Conservation (phyloP, 2,113 vertebrate species). For the Asarcornis scutulata region DNA sequence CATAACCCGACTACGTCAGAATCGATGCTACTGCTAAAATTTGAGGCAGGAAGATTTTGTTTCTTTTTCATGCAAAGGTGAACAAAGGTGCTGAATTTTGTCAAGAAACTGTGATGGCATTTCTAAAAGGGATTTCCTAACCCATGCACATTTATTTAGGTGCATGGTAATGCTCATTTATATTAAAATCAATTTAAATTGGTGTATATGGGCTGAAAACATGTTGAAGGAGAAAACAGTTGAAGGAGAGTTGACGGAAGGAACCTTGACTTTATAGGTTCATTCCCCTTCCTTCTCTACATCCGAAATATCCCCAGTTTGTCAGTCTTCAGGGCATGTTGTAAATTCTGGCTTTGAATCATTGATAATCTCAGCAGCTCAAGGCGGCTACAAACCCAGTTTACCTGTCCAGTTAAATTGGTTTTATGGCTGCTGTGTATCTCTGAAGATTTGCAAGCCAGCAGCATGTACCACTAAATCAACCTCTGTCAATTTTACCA, state of each 20-base stretch:
- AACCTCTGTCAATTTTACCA: neutral
- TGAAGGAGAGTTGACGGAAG: neutral
- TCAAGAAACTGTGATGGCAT: neutral
- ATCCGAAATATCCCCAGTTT: neutral
- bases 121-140: neutral
- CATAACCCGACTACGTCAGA: neutral
- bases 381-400: slow-evolving; percentile 18
- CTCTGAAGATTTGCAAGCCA: neutral
- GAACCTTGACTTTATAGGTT: neutral
- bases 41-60: neutral
- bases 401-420: slow-evolving; percentile 22
- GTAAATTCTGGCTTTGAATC: slow-evolving; percentile 20
- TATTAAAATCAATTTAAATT: neutral
- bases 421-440: neutral
- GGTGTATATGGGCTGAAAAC: neutral
- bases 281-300: neutral
- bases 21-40: neutral
- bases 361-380: neutral
- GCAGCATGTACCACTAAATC: neutral
- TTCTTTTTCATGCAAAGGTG: neutral
- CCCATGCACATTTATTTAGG: neutral
- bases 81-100: neutral
- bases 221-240: too few species aligned
- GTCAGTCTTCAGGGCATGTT: neutral
- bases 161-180: neutral